Base-by-base conservation (phyloP, 2,888 invertebrate species). In the Chorisops tibialis region DNA sequence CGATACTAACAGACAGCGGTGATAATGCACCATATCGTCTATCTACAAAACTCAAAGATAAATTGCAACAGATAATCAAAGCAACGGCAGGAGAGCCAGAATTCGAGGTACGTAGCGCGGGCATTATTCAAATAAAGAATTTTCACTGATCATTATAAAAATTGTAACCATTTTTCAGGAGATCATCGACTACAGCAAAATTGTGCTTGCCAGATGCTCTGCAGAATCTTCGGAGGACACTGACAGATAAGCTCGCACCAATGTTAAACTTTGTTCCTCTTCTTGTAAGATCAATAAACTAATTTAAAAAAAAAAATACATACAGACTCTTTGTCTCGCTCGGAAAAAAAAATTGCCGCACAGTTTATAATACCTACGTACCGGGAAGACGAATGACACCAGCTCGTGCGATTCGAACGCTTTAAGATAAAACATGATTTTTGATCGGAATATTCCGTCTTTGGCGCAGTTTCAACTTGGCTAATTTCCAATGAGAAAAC, bases 1-100 rank as follows among this genome's bases (percentile, higher is more conserved):
- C 62, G 16, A 61, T 64, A 9, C 63, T 73, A 6, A 61, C 66
- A 4, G 62, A 65, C 18, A 38, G 16, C 6, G 52, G 67, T 50
- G 64, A 67, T n/a, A 61, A 43, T n/a, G 47, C 64, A 14, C 63
- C 63, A 5, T 66, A 62, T 60, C 38, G 30, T 7, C 24, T 62
- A 0, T 35, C 24, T 14, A 37, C 48, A 18, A 59, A 68, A 11
- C 56, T 68, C 38, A 16, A 48, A 14, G 60, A 64, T 7, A 63
- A 37, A 4, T 41, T 65, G 3, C 21, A 59, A 11, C 38, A 62
- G 14, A 59, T 63, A 11, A 43, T 52, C n/a, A 48, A 48, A n/a
- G 14, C 48, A n/a, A 51, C 50, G n/a, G 21, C 19, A 35, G 49
- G 49, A 14, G 45, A 60, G 22, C 41, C 59, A 4, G 65, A 63